Evolutionary conservation across 2,797 vertebrate genomes (phyloP).

Genomic region (Paedocypris micromegethes): DNA sequence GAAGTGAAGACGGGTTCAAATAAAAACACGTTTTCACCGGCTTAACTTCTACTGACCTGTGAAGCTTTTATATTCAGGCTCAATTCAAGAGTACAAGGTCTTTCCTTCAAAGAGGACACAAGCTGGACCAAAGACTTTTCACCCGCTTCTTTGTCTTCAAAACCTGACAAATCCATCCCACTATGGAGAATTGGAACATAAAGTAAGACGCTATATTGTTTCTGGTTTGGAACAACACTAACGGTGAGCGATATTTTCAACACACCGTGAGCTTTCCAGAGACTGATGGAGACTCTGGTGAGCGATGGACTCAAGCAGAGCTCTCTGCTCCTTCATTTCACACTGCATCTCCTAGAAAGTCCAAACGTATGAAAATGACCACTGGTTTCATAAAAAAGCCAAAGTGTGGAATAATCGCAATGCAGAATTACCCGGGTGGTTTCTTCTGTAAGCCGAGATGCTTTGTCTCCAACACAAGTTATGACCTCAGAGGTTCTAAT

Average conservation of each 20-base stretch:
- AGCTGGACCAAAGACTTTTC: conserved; percentile 22
- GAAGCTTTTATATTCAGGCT: conserved; percentile 4
- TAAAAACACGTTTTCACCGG: no score
- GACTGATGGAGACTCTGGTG: conserved; percentile 37
- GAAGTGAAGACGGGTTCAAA: not conserved
- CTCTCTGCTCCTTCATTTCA: conserved; percentile 60
- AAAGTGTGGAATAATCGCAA: not conserved
- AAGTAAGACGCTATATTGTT: no score
- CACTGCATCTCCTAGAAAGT: conserved; percentile 55
- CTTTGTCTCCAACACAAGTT: not conserved
- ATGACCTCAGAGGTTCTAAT: not conserved
- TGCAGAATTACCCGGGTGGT: conserved; percentile 12
- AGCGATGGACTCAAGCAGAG: conserved; percentile 61
- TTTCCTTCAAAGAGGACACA: conserved; percentile 25
- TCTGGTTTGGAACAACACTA: no score
- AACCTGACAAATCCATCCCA: conserved; percentile 5
- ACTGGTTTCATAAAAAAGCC: no score
- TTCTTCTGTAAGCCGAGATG: not conserved
- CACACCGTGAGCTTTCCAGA: not conserved
- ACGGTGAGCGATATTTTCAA: not conserved
- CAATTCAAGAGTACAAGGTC: conserved; percentile 1
- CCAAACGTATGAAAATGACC: no score
- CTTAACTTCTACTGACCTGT: conserved; percentile 25
- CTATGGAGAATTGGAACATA: no score
- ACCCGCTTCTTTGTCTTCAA: conserved; percentile 2